Evolutionary conservation across 37 sponge, comb jelly and placozoan genomes (phyloP).

Genomic region (Beroe ovata): DNA sequence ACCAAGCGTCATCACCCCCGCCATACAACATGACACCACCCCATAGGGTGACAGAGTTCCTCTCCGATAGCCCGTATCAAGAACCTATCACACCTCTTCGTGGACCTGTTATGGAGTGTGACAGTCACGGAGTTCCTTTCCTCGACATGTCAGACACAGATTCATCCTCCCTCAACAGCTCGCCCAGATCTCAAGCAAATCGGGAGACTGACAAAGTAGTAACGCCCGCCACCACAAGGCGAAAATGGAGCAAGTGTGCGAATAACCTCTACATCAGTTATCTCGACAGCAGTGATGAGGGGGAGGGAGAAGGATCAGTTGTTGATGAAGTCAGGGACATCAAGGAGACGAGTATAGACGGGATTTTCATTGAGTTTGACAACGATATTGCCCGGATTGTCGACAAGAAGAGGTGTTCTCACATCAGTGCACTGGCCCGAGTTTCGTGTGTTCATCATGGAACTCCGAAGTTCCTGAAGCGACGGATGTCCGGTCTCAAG

Average conservation of each 20-base stretch:
- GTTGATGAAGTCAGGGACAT: neutral
- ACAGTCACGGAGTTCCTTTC: neutral
- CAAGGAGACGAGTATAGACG: slow-evolving; percentile 64
- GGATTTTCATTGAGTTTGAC: slow-evolving; percentile 64
- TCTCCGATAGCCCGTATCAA: neutral
- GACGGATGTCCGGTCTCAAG: neutral
- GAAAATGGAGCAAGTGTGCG: slow-evolving; percentile 46
- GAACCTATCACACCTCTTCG: slow-evolving; percentile 22
- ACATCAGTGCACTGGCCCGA: slow-evolving; percentile 38
- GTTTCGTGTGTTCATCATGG: slow-evolving; percentile 45
- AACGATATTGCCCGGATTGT: slow-evolving; percentile 30
- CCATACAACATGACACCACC: neutral
- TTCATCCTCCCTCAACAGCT: neutral
- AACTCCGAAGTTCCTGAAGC: neutral
- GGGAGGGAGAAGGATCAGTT: neutral
- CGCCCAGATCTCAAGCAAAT: neutral
- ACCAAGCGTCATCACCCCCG: no score
- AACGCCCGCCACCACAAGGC: neutral
- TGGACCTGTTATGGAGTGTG: neutral
- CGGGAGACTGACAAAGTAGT: neutral
- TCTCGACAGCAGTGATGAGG: neutral
- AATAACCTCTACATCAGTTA: slow-evolving; percentile 45
- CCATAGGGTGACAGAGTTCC: neutral
- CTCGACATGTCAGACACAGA: slow-evolving; percentile 25
- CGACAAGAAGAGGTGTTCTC: slow-evolving; percentile 54